A percentile compares a stretch with the other conserved stretches of the same genome.
These are phyloP conservation scores for Osmerus mordax DNA, from an alignment of 2,113 vertebrate species.

Conservation along the genomic window DNA sequence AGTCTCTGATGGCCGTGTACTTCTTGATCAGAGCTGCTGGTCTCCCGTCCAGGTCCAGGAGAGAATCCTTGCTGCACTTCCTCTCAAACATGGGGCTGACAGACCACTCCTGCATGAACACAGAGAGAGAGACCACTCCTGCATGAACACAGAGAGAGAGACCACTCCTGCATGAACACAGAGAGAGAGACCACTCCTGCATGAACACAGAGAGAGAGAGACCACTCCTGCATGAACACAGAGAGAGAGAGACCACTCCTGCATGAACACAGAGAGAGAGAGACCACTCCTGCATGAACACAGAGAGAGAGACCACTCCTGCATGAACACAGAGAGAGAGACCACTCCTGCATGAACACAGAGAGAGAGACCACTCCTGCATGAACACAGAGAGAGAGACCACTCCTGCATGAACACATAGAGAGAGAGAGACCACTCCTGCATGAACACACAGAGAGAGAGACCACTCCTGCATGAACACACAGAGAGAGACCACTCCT, in stretches of 20 bases:
- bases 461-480: slow-evolving; percentile 61
- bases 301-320: neutral
- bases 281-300: neutral
- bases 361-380: no score
- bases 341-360: no score
- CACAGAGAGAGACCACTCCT: slow-evolving; percentile 65
- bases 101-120: slow-evolving; percentile 61
- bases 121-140: neutral
- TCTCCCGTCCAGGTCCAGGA: slow-evolving; percentile 68
- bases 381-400: no score
- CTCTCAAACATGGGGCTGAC: slow-evolving; percentile 68
- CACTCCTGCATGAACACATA: no score
- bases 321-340: neutral
- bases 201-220: slow-evolving; percentile 8
- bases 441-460: no score
- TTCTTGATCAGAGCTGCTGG: slow-evolving; percentile 45
- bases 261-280: neutral
- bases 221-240: slow-evolving; percentile 28
- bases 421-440: slow-evolving; percentile 23
- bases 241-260: slow-evolving; percentile 63
- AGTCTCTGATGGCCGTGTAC: slow-evolving; percentile 32
- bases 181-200: neutral
- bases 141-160: neutral
- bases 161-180: neutral
- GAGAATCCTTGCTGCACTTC: slow-evolving; percentile 63